Evolutionary conservation across 1,140 invertebrate genomes (phyloP).

Genomic region (Drosophila tropicalis): DNA sequence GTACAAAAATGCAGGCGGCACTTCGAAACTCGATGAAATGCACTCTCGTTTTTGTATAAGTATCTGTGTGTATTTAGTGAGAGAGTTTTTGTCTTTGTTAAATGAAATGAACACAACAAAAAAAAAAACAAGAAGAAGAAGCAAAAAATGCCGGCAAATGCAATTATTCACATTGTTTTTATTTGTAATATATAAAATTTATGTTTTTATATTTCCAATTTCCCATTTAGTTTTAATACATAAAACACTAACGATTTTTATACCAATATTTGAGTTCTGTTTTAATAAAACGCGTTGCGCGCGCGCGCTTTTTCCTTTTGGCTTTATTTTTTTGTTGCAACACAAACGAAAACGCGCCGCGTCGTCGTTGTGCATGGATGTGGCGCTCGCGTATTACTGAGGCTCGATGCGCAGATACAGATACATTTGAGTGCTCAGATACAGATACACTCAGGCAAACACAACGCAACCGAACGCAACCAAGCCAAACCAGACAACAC

Average conservation of each 20-base stretch:
- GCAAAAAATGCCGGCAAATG: constrained; percentile 55
- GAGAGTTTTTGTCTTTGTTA: not conserved
- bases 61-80: not conserved
- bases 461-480: constrained; percentile 18
- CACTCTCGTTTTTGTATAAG: not conserved
- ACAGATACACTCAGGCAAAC: constrained; percentile 14
- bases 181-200: constrained; percentile 13
- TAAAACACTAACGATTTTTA: not conserved
- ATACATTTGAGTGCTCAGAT: constrained; percentile 64
- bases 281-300: constrained; percentile 37
- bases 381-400: constrained; percentile 74
- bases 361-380: constrained; percentile 48
- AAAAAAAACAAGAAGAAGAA: too few relatives aligned
- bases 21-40: constrained; percentile 32
- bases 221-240: not conserved
- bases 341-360: not conserved
- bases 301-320: constrained; percentile 41
- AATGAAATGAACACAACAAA: not conserved
- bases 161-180: constrained; percentile 5
- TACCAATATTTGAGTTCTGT: not conserved
- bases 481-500: constrained; percentile 7
- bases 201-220: constrained; percentile 5
- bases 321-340: constrained; percentile 22
- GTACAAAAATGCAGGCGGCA: constrained; percentile 57
- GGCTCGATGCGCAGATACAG: constrained; percentile 73